Evolutionary conservation across 2,797 vertebrate species (phyloP), one percentile per base, ranked within the genome.

Genomic region (Sciurus vulgaris): DNA sequence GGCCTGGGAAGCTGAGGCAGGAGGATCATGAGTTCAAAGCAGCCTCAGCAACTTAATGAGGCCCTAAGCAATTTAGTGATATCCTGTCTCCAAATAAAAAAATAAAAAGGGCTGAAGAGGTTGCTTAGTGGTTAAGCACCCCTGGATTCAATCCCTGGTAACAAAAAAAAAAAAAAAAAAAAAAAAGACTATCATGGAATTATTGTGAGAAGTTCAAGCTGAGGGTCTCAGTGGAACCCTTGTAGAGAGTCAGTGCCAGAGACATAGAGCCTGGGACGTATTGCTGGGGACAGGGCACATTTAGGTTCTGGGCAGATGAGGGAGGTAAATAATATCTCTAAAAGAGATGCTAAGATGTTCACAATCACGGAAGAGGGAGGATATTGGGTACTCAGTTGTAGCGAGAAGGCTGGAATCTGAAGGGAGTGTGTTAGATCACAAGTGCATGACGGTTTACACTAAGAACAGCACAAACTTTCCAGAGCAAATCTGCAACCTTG

Each of bases 321-420:
- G 17, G 9, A 41, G n/a, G 28, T 41, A 44, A 28, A 33, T 35
- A 44, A 24, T 22, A 13, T 5, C 41, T 81, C 20, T 63, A 35
- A 73, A 69, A 51, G 18, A 76, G 54, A 24, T 5, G 69, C 9
- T 77, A 91, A 77, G 6, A 56, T 30, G 28, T 44, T 87, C 67
- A 10, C 0, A 38, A 44, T 49, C 22, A 63, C 7, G 22, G 6
- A 83, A 61, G 4, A n/a, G 7, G 9, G 84, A 84, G 11, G 49
- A 15, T 33, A 11, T 28, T 79, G 0, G 22, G 2, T 65, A 61
- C 11, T 51, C 26, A 22, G 61, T 0, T 0, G 6, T 41, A 13
- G 49, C 15, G 44, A 67, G 28, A 63, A 14, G 28, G 5, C 59
- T 28, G 18, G 20, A 78, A 49, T 63, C 56, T 20, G 22, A 69